Base-by-base conservation (phyloP, 2,888 invertebrate genomes). In the Acholoe squamosa region DNA sequence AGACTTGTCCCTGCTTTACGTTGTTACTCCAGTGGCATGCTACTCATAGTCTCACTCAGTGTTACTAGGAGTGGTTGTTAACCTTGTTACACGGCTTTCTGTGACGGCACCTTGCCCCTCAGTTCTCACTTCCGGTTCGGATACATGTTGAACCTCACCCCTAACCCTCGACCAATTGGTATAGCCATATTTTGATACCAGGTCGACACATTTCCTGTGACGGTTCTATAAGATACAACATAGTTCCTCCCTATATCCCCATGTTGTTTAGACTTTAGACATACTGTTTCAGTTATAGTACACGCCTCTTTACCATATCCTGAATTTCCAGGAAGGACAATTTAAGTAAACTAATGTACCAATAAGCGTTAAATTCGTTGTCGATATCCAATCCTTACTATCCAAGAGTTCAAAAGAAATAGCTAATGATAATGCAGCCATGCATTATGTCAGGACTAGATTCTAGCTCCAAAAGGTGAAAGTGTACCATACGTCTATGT, bases 391-490 rank as follows among this genome's bases (percentile, higher is more conserved):
- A 71, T 71, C 28, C 25, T 25, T 71, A 71, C 31, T 25, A n/a
- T n/a, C n/a, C 71, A 71, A 71, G 71, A 71, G 25, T 71, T 22
- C 14, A n/a, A 67, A n/a, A 67, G 67, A 67, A 71, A 71, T 71
- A 71, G 71, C 10, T 43, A 43, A 43, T 43, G 43, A 3, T 43
- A 43, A 7, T 43, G 43, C 5, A 3, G 43, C 3, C 43, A 43
- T 43, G 43, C 10, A 43, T 10, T 43, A 43, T 43, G 43, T 43
- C 43, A 43, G 10, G 10, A 43, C 5, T 61, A 61, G n/a, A 19
- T 3, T 61, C 61, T 61, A n/a, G 61, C 5, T 14, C 61, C 22
- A 7, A 61, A 12, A 61, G n/a, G 61, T 14, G n/a, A n/a, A n/a
- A 19, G 54, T 61, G n/a, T 14, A n/a, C 14, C 61, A 61, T 61